Conservation (phyloP, 2,797 vertebrate genomes). For the Oreochromis grahami region DNA sequence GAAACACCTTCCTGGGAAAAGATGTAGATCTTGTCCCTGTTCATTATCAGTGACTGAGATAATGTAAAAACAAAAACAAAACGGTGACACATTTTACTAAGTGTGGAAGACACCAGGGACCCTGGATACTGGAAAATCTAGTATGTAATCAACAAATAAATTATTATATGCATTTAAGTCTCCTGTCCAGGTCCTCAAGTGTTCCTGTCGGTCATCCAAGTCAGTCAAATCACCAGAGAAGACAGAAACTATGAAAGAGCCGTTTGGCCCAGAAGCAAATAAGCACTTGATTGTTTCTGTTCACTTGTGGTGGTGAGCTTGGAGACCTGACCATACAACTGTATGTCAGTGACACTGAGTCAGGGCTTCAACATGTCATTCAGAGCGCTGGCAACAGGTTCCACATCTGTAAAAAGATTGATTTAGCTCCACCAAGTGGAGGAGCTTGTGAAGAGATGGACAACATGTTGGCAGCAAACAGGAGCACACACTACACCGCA, state of each 20-base stretch:
- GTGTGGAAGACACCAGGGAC: fast-evolving
- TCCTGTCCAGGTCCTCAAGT: fast-evolving
- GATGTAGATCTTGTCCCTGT: fast-evolving
- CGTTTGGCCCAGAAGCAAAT: too few species aligned
- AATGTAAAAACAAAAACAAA: neutral
- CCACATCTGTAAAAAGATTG: too few species aligned
- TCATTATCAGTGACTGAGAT: neutral
- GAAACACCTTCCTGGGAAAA: neutral
- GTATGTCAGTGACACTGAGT: fast-evolving
- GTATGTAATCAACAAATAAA: fast-evolving
- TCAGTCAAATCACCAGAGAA: too few species aligned
- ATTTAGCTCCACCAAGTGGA: fast-evolving
- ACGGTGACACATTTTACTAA: neutral
- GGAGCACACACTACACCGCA: too few species aligned
- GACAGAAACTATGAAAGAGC: too few species aligned
- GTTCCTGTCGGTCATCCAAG: fast-evolving
- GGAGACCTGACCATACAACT: too few species aligned
- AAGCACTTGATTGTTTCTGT: too few species aligned
- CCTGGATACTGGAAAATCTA: fast-evolving
- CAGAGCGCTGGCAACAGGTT: fast-evolving
- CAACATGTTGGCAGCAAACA: too few species aligned
- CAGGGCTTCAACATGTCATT: too few species aligned
- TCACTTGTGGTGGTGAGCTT: too few species aligned
- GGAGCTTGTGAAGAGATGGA: too few species aligned
- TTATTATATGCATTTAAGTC: too few species aligned